phyloP scores from a whole-genome alignment of 2,113 vertebrate genomes.

The Cyprinus carpio region DNA sequence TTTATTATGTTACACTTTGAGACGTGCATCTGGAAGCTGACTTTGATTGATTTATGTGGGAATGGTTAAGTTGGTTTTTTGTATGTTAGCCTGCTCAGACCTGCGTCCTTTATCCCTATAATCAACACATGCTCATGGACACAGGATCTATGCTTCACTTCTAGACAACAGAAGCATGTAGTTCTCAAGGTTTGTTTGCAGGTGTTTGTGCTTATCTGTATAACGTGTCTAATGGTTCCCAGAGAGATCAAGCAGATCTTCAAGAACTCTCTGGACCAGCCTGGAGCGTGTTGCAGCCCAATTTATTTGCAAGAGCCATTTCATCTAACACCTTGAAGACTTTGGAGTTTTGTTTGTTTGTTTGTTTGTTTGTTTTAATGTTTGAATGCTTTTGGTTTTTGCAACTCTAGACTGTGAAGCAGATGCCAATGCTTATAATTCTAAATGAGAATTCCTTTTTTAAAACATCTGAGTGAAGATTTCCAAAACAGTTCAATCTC shows the following conservation, averaged over 20 bases:
- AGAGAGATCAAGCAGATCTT: background rate
- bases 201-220: constrained; percentile 23
- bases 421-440: background rate
- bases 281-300: background rate
- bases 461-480: background rate
- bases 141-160: background rate
- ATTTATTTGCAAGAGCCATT: background rate
- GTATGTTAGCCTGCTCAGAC: constrained; percentile 25
- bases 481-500: constrained; percentile 5
- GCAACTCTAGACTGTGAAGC: background rate
- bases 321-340: background rate
- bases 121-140: background rate
- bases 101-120: background rate
- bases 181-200: constrained; percentile 37
- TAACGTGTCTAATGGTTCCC: constrained; percentile 29
- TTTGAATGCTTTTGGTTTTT: background rate
- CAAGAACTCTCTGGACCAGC: constrained; percentile 23
- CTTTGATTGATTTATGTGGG: background rate
- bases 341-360: background rate
- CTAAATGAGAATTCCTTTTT: constrained; percentile 9
- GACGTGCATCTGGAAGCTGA: constrained; percentile 36
- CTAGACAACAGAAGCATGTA: background rate
- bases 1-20: background rate
- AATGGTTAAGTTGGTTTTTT: no score
- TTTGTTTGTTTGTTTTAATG: background rate